These are phyloP conservation scores for Xestia sexstrigata DNA, from an alignment of 2,888 invertebrate species.

Conservation along the genomic window DNA sequence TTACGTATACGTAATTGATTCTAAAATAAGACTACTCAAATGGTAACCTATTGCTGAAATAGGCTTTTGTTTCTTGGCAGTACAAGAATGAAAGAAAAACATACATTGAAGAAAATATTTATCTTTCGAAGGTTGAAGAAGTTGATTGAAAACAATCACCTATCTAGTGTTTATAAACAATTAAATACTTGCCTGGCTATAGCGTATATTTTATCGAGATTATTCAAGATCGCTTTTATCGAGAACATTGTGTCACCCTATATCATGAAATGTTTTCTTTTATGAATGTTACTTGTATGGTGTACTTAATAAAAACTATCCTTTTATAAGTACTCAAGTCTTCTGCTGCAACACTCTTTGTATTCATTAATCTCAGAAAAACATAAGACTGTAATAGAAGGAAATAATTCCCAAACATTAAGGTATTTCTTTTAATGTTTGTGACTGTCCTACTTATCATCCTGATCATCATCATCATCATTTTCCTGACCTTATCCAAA, in stretches of 20 bases:
- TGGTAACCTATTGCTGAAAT: constrained; percentile 1
- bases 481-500: neutral
- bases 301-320: neutral
- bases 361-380: neutral
- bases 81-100: constrained; percentile 3
- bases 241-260: neutral
- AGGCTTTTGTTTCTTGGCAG: neutral
- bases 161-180: neutral
- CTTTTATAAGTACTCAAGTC: neutral
- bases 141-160: constrained; percentile 1
- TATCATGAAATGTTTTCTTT: neutral
- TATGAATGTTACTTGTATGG: too few relatives aligned
- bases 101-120: constrained; percentile 4
- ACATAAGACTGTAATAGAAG: neutral
- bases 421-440: neutral
- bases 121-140: constrained; percentile 3
- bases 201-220: neutral
- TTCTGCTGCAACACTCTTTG: neutral
- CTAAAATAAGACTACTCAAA: constrained; percentile 25
- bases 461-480: neutral
- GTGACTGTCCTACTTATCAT: neutral
- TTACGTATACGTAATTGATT: constrained; percentile 15
- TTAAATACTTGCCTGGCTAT: neutral
- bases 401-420: neutral
- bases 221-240: neutral